These are phyloP conservation scores for Lasioglossum marginatum DNA, from an alignment of 2,888 invertebrate species.

Conservation along the genomic window DNA sequence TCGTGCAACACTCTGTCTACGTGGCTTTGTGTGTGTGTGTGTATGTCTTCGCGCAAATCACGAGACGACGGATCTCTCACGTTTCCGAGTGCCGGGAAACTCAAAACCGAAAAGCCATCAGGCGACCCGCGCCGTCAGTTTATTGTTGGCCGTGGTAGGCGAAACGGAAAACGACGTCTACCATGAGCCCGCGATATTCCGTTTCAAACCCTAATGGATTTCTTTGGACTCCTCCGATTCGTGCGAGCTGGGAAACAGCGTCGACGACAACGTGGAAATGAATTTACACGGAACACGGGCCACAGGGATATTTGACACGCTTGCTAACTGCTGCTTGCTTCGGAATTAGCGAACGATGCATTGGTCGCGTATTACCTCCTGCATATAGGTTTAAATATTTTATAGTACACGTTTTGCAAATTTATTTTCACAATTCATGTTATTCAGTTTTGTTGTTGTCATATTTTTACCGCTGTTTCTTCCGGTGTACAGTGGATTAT, in stretches of 20 bases:
- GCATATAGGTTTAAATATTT: not conserved
- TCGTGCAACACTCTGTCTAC: no score
- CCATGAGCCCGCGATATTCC: conserved; percentile 32
- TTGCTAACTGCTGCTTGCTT: not conserved
- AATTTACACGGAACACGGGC: not conserved
- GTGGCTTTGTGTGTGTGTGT: not conserved
- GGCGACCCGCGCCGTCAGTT: conserved; percentile 33
- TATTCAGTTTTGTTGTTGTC: no score
- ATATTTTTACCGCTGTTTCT: no score
- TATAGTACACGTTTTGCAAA: no score
- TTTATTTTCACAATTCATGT: no score
- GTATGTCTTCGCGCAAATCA: conserved; percentile 24
- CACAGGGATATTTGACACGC: not conserved
- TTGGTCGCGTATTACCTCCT: not conserved
- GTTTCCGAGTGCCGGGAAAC: conserved; percentile 53
- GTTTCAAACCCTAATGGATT: conserved; percentile 54
- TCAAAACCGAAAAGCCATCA: conserved; percentile 56
- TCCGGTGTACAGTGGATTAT: no score
- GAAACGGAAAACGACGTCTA: conserved; percentile 42
- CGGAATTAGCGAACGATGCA: not conserved
- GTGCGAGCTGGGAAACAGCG: not conserved
- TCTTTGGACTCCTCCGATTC: conserved; percentile 34
- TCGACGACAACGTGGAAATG: not conserved
- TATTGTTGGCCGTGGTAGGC: conserved; percentile 41
- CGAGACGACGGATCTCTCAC: conserved; percentile 48